Base-by-base conservation (phyloP, 2,888 invertebrate genomes). In the Schizotus pectinicornis region DNA sequence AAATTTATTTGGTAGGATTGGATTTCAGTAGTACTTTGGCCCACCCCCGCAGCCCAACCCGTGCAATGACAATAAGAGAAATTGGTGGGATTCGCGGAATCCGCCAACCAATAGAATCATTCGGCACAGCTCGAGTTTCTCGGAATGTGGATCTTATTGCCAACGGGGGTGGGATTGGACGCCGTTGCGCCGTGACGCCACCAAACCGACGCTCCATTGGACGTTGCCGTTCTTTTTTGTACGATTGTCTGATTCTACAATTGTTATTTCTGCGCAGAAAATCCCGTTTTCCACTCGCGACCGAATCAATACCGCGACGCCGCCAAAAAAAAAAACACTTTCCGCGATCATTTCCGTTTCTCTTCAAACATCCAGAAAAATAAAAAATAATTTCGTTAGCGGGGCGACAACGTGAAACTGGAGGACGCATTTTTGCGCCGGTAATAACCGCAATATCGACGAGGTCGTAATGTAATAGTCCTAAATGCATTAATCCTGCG, bases 51-150 rank as follows among this genome's bases (percentile, higher is more conserved):
- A 64, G 63, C 59, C 64, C 67, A 67, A 65, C 67, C 65, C 67
- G 70, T 67, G 74, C 77, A 79, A 78, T 79, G 78, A 78, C 78
- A 79, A 79, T 78, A 74, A 71, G 76, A 78, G 78, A 79, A 79
- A 78, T 77, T 75, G 71, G 73, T 70, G 71, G 74, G 77, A 78
- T 78, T 78, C 77, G 77, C 72, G 77, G 75, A 75, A 71, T 71
- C 70, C 64, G 64, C 53, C 69, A 64, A 67, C 78, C 79, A 78
- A 79, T 79, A 69, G 74, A 67, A 72, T 74, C 74, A 75, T 73
- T 73, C 74, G 74, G 73, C 74, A 73, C 72, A 42, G 69, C 69
- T 70, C 68, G 76, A 78, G 76, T 78, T 78, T 78, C 77, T 78
- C 75, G 75, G 71, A 76, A 74, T 77, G 77, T 75, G 73, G 76